Evolutionary conservation across 2,888 invertebrate genomes (phyloP).

Genomic region (Tenthredo distinguenda): DNA sequence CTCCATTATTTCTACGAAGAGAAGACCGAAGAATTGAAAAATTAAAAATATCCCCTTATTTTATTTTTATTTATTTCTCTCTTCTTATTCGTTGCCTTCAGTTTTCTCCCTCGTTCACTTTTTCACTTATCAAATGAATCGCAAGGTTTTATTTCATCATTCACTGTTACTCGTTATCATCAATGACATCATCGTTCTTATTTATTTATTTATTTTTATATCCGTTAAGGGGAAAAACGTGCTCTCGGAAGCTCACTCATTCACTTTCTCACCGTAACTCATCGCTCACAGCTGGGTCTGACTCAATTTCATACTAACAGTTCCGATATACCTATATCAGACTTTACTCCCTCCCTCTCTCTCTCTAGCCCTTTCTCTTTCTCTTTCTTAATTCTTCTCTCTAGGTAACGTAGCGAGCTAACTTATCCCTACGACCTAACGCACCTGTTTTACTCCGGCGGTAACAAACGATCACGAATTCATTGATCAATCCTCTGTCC

Average conservation of each 20-base stretch:
- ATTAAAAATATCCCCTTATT: not conserved
- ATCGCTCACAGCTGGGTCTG: not conserved
- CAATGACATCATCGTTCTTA: no score
- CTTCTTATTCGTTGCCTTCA: no score
- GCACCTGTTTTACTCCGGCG: not conserved
- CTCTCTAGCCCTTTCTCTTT: not conserved
- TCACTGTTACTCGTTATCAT: no score
- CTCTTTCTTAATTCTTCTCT: not conserved
- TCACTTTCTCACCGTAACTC: not conserved
- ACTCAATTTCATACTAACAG: not conserved
- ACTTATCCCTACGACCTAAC: no score
- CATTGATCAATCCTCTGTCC: not conserved
- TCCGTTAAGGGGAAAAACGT: not conserved
- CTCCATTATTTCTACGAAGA: slow-evolving; percentile 50
- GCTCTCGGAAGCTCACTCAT: not conserved
- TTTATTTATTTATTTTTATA: no score
- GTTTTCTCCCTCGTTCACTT: no score
- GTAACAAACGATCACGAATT: not conserved
- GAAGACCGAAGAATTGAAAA: not conserved
- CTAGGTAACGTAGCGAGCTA: no score
- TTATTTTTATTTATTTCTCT: no score
- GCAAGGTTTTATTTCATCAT: no score
- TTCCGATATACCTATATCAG: no score
- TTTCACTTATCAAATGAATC: no score
- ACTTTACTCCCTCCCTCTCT: not conserved